phyloP scores from a whole-genome alignment of 2,888 invertebrate species.

The Luffia ferchaultella region DNA sequence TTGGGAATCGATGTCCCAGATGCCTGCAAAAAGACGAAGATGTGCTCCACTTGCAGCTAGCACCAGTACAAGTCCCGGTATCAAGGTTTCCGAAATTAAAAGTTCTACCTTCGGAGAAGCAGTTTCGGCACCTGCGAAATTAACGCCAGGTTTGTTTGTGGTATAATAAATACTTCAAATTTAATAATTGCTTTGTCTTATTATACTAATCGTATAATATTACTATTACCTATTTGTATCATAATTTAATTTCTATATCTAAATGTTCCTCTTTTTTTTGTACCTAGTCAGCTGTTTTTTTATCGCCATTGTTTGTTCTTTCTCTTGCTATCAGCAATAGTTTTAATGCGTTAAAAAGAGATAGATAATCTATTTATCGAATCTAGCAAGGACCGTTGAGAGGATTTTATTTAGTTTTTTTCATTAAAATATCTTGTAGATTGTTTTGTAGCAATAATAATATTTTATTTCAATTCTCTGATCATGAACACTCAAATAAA shows the following conservation, averaged over 20 bases:
- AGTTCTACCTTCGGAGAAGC: constrained; percentile 86
- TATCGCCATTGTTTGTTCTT: constrained; percentile 41
- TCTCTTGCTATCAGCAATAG: constrained; percentile 42
- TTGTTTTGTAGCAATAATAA: too few species aligned
- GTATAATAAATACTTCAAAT: too few species aligned
- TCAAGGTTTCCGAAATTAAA: constrained; percentile 62
- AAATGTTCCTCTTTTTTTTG: too few species aligned
- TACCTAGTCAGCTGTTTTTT: constrained; percentile 41
- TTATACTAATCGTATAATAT: too few species aligned
- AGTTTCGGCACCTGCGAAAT: constrained; percentile 73
- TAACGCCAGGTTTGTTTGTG: constrained; percentile 89
- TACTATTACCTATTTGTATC: too few species aligned
- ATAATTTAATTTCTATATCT: too few species aligned
- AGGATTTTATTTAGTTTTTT: constrained; percentile 27
- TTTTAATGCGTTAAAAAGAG: constrained; percentile 54
- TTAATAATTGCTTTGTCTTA: too few species aligned
- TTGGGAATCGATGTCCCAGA: constrained; percentile 91
- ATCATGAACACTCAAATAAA: too few species aligned
- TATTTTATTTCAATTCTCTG: too few species aligned
- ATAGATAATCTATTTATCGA: constrained; percentile 23
- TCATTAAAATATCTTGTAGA: too few species aligned
- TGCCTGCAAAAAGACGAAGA: constrained; percentile 89
- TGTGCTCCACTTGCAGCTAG: constrained; percentile 86
- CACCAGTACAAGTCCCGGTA: constrained; percentile 57
- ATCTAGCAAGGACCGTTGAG: constrained; percentile 40